phyloP scores from a whole-genome alignment of 2,888 invertebrate species.

The Eilema griseolum region DNA sequence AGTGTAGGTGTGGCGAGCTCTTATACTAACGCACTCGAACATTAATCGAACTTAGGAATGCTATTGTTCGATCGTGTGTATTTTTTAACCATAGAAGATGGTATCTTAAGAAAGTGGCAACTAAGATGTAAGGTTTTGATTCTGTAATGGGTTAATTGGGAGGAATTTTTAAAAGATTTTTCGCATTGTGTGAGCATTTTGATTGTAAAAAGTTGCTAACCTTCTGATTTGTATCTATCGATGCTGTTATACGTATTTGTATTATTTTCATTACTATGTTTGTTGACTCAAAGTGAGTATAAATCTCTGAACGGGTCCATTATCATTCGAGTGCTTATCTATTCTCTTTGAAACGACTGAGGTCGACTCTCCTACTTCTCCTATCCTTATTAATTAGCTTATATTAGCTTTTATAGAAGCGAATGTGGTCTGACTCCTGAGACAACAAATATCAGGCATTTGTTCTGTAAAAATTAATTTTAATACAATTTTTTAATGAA shows the following conservation, averaged over 20 bases:
- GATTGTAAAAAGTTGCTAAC: background rate
- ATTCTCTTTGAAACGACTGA: background rate
- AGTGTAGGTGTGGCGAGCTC: slow-evolving; percentile 81
- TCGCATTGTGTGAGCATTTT: background rate
- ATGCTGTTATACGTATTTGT: background rate
- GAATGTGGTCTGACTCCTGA: background rate
- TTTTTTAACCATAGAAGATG: slow-evolving; percentile 69
- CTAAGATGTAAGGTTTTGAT: slow-evolving; percentile 48
- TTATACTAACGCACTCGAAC: slow-evolving; percentile 67
- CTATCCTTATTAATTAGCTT: background rate
- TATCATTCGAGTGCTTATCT: background rate
- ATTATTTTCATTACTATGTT: background rate
- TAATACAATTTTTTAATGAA: too few species aligned
- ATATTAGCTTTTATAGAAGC: background rate
- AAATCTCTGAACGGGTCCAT: background rate
- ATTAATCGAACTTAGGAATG: slow-evolving; percentile 85
- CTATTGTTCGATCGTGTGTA: slow-evolving; percentile 77
- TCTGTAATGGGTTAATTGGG: slow-evolving; percentile 23
- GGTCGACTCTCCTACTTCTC: background rate
- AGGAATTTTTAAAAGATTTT: background rate
- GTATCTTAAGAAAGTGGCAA: slow-evolving; percentile 69
- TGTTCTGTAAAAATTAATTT: too few species aligned
- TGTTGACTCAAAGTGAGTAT: background rate
- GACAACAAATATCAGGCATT: background rate
- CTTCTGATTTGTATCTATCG: background rate